Base-by-base conservation (phyloP, 2,888 invertebrate species). In the Leucophenga maculata region DNA sequence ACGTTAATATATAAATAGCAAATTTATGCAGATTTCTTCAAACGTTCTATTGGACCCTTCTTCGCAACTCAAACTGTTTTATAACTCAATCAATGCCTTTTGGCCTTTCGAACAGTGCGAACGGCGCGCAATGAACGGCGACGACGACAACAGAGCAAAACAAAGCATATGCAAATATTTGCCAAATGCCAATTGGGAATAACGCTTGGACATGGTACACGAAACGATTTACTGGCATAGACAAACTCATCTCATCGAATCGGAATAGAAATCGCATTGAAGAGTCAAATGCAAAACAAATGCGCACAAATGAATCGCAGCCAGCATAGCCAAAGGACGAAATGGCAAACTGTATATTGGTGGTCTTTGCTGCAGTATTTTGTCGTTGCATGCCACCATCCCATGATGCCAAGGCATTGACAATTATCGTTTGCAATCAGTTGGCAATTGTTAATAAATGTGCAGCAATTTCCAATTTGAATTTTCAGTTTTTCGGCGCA, bases 381-480 rank as follows among this genome's bases (percentile, higher is more conserved):
- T 39, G 39, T 26, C 26, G 26, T 26, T n/a, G 26, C 26, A 26
- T 2, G 26, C 26, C 26, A 26, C 26, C 26, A 26, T 3, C 26
- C 26, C 39, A 11, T 39, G 48, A n/a, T n/a, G 16, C 46, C 39
- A 18, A 39, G 18, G 4, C 60, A 26, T 60, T 44, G 68, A 69
- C 67, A 70, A 67, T 69, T 59, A 16, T 52, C 62, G 69, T 55
- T 52, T 73, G 82, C 80, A 80, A 80, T 80, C 80, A 80, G 78
- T 75, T 81, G 77, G 77, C 82, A 82, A 83, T 82, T 82, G 84
- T 78, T 79, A 80, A 81, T 79, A 82, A 79, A 81, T 83, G 82
- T 81, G 81, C 82, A 83, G 60, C 84, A 83, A 84, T 83, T 81
- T 81, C 75, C 81, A 79, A 83, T 81, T 60, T 83, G 83, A 74